Evolutionary conservation across 2,888 invertebrate species (phyloP).

Genomic region (Exephanes ischioxanthus): DNA sequence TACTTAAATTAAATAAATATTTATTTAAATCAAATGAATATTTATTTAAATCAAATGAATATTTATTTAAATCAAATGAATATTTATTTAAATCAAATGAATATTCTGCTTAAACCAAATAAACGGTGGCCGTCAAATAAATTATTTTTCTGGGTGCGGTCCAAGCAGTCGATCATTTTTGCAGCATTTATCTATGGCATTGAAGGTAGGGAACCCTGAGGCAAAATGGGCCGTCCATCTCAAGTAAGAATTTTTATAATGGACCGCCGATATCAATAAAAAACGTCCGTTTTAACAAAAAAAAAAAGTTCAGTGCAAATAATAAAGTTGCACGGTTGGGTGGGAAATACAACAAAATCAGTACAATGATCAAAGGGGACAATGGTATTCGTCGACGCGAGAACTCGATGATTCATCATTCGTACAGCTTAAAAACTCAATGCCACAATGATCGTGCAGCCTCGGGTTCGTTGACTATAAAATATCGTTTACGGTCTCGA

Average conservation of each 20-base stretch:
- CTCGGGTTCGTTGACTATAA: conserved; percentile 48
- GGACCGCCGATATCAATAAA: neutral
- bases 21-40: too few relatives aligned
- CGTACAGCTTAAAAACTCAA: conserved; percentile 49
- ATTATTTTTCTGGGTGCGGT: neutral
- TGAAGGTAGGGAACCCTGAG: neutral
- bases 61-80: too few relatives aligned
- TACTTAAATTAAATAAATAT: too few relatives aligned
- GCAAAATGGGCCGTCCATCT: neutral
- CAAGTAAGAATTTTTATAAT: neutral
- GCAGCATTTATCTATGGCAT: neutral
- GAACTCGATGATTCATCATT: conserved; percentile 42
- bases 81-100: too few relatives aligned
- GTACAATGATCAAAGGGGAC: conserved; percentile 13
- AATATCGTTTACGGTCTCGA: conserved; percentile 33
- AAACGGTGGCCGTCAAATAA: too few relatives aligned
- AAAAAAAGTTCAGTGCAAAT: neutral
- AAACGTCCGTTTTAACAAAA: neutral
- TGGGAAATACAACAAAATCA: conserved; percentile 4
- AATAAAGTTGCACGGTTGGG: neutral
- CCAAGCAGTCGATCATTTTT: neutral
- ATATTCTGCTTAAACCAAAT: too few relatives aligned
- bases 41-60: too few relatives aligned
- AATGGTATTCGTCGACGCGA: conserved; percentile 29
- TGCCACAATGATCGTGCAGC: conserved; percentile 53